phyloP scores from a whole-genome alignment of 2,113 vertebrate species.

The Chrysemys picta region DNA sequence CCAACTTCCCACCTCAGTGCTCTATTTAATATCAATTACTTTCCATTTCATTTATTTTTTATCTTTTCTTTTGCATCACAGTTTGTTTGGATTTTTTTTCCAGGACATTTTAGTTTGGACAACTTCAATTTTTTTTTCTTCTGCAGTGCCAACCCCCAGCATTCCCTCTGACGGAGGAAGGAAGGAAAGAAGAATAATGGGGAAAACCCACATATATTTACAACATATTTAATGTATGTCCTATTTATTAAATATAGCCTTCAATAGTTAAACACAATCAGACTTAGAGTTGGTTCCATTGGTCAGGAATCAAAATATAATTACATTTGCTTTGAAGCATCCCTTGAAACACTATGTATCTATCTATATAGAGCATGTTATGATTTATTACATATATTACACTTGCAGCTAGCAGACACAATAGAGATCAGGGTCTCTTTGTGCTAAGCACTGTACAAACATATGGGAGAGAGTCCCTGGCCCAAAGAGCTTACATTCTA shows the following conservation, averaged over 20 bases:
- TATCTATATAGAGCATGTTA: background rate
- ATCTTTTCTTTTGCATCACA: background rate
- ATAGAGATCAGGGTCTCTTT: background rate
- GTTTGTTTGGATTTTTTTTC: background rate
- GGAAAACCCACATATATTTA: background rate
- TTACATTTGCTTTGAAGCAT: background rate
- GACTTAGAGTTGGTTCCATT: background rate
- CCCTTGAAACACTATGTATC: background rate
- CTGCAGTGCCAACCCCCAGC: background rate
- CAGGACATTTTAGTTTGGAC: background rate
- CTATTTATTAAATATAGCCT: background rate
- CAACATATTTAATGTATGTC: background rate
- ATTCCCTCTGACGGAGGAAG: background rate
- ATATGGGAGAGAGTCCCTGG: background rate
- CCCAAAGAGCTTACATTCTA: background rate
- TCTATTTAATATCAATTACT: background rate
- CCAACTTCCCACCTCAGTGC: background rate
- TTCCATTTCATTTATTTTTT: background rate
- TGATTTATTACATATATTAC: background rate
- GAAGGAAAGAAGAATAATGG: background rate
- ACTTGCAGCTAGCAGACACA: background rate
- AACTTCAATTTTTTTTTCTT: background rate
- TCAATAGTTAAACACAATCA: background rate
- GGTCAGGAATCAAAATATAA: background rate
- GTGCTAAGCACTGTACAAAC: background rate